Percentiles rank a stretch among this genome's conserved stretches.
phyloP scores from a whole-genome alignment of 2,888 invertebrate species.

The Agriopis marginaria region DNA sequence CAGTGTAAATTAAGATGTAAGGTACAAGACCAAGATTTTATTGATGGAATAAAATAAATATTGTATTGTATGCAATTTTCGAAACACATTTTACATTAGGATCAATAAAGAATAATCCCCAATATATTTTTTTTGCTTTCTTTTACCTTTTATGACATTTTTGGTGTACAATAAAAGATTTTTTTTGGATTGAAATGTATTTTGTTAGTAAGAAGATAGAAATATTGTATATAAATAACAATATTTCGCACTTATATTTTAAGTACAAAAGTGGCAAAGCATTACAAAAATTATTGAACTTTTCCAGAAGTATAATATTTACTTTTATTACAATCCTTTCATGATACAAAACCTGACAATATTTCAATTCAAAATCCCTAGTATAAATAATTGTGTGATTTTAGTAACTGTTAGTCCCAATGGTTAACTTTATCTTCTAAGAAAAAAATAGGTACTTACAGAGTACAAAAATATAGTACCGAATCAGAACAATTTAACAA shows the following conservation, averaged over 20 bases:
- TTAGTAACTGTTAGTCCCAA: not conserved
- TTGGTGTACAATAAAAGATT: constrained; percentile 18
- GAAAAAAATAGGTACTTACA: not conserved
- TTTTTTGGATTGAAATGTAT: constrained; percentile 21
- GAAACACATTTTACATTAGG: constrained; percentile 84
- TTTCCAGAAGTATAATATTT: constrained; percentile 39
- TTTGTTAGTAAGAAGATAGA: constrained; percentile 32
- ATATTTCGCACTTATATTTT: constrained; percentile 28
- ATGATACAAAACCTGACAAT: constrained; percentile 2
- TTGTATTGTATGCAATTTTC: constrained; percentile 85
- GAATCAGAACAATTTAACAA: not conserved
- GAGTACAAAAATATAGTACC: not conserved
- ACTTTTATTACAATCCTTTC: constrained; percentile 27
- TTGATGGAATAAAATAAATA: constrained; percentile 80
- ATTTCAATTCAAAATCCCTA: not conserved
- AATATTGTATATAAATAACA: constrained; percentile 20
- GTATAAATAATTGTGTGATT: not conserved
- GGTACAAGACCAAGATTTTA: constrained; percentile 81
- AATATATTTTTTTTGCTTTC: constrained; percentile 64
- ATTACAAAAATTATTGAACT: constrained; percentile 47
- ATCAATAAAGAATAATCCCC: constrained; percentile 84
- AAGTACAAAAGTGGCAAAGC: constrained; percentile 38
- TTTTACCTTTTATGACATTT: constrained; percentile 49
- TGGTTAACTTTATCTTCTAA: not conserved
- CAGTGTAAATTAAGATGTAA: constrained; percentile 78